Evolutionary conservation across 2,888 invertebrate species (phyloP), one percentile per base, ranked within the genome.

Genomic region (Pristionchus fissidentatus): DNA sequence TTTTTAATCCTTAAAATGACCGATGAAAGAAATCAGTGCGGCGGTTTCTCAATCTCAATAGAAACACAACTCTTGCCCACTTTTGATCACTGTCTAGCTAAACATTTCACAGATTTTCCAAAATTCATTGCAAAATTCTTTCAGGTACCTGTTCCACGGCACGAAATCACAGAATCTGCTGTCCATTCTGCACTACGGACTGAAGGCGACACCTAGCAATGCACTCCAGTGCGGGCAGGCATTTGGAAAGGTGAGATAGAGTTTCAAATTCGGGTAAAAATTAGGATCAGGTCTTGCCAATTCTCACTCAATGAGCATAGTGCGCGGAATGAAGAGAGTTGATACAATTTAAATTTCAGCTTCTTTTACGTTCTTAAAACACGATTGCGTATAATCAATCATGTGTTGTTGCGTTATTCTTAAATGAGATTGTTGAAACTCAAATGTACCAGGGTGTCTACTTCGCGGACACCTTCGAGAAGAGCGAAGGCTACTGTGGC

Each of bases 391-490:
- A n/a, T n/a, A n/a, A n/a, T n/a, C n/a, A n/a, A n/a, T n/a, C n/a
- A n/a, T n/a, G n/a, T n/a, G n/a, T n/a, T n/a, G n/a, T n/a, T n/a
- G n/a, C n/a, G n/a, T n/a, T n/a, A n/a, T n/a, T 49, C 19, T 49
- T 49, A 19, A 49, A 13, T 19, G 49, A 13, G 10, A 19, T 19
- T 49, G 13, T 49, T 49, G 10, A 19, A 49, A 10, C 49, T 13
- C 19, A 10, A 49, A 10, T n/a, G n/a, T 19, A 92, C 15, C 92
- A 94, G 93, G 94, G 94, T 26, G 92, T 94, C 83, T 94, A 94
- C 88, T 92, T 93, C 75, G 93, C 94, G 1, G 94, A 94, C 89
- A 91, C 92, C 80, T 94, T 94, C 89, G 90, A 89, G 55, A 94
- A 94, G 89, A 93, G 93, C 87, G 85, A 88, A 32, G 88, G 87